Base-by-base conservation (phyloP, 1,140 invertebrate species). In the Hyles vespertilio region DNA sequence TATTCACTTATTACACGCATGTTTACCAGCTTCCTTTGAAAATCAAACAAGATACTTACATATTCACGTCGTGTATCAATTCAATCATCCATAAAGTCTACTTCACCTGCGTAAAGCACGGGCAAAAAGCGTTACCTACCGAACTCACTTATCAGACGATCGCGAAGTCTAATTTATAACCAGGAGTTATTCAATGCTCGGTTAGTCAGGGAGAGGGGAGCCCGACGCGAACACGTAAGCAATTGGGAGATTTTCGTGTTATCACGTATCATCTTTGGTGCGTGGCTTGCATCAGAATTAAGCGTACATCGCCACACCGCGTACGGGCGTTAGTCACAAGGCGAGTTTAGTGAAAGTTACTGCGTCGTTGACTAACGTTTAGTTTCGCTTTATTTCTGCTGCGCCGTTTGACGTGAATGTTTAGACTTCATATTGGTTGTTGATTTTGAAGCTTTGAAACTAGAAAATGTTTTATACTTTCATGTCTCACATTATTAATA, bases 221-320 rank as follows among this genome's bases (percentile, higher is more conserved):
- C 63, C 70, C 70, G 60, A 59, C 67, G 70, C 71, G 65, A 72
- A 79, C 80, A 86, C 84, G 83, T 86, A 88, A 86, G 81, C 83
- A 85, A 84, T 88, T 80, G 85, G 79, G 77, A 84, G 85, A 79
- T 83, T 84, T 84, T 84, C 81, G 69, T 84, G 80, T 88, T 85
- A 85, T 86, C 83, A 86, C 81, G 83, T 86, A 86, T 86, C 83
- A 88, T 88, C 79, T 88, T 77, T 66, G 65, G 79, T 62, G 73
- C 85, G 85, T 82, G 85, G 51, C 75, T 58, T 68, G 73, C 70
- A 77, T 77, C 56, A 33, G 50, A 70, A 71, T 63, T 62, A 54
- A n/a, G 22, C 0, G 22, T 22, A 22, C 22, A 22, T 0, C 22
- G 11, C 3, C 36, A 56, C 40, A 50, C 36, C 51, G 57, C 52